These are phyloP conservation scores for Muscidifurax raptorellus DNA, from an alignment of 1,140 invertebrate species.

Conservation along the genomic window DNA sequence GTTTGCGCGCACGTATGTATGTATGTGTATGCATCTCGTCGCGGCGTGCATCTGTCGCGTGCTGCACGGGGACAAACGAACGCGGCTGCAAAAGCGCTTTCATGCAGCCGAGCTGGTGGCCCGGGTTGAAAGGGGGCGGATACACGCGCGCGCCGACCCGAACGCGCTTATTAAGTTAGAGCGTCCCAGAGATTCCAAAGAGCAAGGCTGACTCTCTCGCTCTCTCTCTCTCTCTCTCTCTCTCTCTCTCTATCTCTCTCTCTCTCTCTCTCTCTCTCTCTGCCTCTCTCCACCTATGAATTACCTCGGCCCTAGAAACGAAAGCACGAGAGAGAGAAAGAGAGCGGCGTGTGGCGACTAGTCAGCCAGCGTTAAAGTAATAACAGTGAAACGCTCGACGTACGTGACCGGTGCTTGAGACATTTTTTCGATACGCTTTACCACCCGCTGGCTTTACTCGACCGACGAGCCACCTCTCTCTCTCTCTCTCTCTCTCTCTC, in stretches of 20 bases:
- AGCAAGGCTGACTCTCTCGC: slow-evolving; percentile 1
- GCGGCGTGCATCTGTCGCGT: slow-evolving; percentile 15
- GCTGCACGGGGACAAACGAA: background rate
- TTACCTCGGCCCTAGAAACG: slow-evolving; percentile 59
- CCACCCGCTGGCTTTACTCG: slow-evolving; percentile 57
- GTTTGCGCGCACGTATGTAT: background rate
- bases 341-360: slow-evolving; percentile 47
- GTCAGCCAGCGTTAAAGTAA: slow-evolving; percentile 68
- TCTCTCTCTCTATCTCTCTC: slow-evolving; percentile 50
- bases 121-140: background rate
- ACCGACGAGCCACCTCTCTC: slow-evolving; percentile 50
- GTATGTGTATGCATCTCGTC: background rate
- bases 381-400: slow-evolving; percentile 68
- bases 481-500: slow-evolving; percentile 38
- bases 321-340: slow-evolving; percentile 21
- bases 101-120: background rate
- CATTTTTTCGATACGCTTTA: slow-evolving; percentile 67
- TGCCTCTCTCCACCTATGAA: slow-evolving; percentile 65
- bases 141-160: background rate
- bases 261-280: background rate
- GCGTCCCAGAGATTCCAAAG: slow-evolving; percentile 60
- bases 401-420: slow-evolving; percentile 70
- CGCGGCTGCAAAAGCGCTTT: slow-evolving; percentile 4
- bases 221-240: slow-evolving; percentile 42
- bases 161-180: slow-evolving; percentile 69